Conservation (phyloP, 2,113 vertebrate genomes). For the Microcebus jonahi region DNA sequence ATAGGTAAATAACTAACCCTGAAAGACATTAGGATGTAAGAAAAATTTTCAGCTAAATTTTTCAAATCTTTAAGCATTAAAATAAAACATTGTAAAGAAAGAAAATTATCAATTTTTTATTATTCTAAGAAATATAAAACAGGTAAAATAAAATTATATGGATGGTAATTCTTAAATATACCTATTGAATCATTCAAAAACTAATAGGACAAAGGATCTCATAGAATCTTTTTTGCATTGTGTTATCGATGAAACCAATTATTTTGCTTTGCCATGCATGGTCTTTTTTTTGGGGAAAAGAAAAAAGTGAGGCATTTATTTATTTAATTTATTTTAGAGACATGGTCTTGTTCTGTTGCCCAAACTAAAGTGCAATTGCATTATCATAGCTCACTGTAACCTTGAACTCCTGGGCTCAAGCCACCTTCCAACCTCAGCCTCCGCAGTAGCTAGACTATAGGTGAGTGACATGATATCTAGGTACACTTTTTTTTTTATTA, state of each 20-base stretch:
- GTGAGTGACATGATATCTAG: too few species aligned
- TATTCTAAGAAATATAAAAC: background rate
- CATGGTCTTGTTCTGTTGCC: too few species aligned
- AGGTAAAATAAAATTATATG: background rate
- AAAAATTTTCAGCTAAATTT: background rate
- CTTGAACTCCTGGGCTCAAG: too few species aligned
- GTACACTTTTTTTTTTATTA: too few species aligned
- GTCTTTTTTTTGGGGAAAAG: background rate
- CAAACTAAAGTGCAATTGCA: too few species aligned
- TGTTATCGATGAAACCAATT: slow-evolving; percentile 1
- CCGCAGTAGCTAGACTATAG: too few species aligned
- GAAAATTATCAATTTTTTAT: background rate
- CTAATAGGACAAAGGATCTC: background rate
- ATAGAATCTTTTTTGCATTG: background rate
- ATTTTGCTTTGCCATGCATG: background rate
- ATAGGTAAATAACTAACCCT: background rate
- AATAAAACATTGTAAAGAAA: background rate
- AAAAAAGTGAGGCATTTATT: background rate
- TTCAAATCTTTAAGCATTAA: background rate
- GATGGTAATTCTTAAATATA: background rate
- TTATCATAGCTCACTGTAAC: too few species aligned
- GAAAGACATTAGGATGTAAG: background rate
- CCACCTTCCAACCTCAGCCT: too few species aligned
- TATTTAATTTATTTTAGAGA: too few species aligned
- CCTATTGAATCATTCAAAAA: background rate